Evolutionary conservation across 2,113 vertebrate species (phyloP), one percentile per base, ranked within the genome.

Genomic region (Corydoras sp.): DNA sequence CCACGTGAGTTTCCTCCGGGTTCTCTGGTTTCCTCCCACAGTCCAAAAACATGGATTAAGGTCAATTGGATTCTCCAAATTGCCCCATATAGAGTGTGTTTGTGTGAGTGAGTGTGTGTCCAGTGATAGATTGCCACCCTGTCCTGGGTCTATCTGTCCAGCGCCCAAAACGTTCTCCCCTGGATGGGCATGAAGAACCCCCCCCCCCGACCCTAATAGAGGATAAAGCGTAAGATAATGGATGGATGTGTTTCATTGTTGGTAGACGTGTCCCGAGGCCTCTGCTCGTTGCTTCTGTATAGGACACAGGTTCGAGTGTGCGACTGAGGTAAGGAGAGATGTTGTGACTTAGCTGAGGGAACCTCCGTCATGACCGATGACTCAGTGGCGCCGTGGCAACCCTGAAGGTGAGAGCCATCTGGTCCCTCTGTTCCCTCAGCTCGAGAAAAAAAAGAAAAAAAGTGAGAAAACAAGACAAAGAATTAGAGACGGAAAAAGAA

Each of bases 311-410:
- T 72, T 53, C 4, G 0, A 43, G 7, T 43, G 35, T 43, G 35
- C 4, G 35, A 8, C 35, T 66, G 61, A 66, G 65, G 65, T 69
- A 43, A 74, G 75, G 4, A 31, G 60, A 11, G 30, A 71, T 55
- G 35, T 64, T 15, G 56, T 2, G 62, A 67, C 49, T 9, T 30
- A 56, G 69, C 61, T 15, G 12, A 70, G 79, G 76, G 67, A 77
- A 73, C 58, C 76, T 59, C 79, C 54, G 58, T 72, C 69, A 73
- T 72, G 72, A 73, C 60, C 48, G 72, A 78, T 83, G 86, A 85
- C 74, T 87, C 84, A 84, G 24, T 9, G 82, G 68, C 68, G 62
- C 81, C 81, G 82, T 86, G 83, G 86, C 79, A 86, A 87, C 86
- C 79, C 69, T 8, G 10, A 35, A 64, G 65, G 69, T 76, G 74